phyloP scores from a whole-genome alignment of 35 echinoderm and acorn worm species.

The Ptychodera flava region DNA sequence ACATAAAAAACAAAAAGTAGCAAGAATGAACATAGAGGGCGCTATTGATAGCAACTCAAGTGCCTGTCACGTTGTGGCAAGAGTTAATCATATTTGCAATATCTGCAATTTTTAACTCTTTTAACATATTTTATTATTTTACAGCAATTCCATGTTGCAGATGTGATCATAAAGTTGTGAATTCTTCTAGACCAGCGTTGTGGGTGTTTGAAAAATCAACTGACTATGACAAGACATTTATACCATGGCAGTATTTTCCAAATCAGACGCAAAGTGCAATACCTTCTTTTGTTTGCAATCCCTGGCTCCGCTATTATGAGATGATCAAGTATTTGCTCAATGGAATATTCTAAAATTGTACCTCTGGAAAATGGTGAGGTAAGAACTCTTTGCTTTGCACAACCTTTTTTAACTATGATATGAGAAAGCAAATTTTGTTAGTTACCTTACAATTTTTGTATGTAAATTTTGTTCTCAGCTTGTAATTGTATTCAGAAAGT shows the following conservation, averaged over 20 bases:
- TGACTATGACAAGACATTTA: constrained; percentile 71
- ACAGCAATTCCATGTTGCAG: constrained; percentile 86
- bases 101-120: too few species aligned
- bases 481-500: too few species aligned
- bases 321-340: constrained; percentile 93
- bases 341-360: constrained; percentile 91
- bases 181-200: constrained; percentile 78
- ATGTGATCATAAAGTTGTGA: constrained; percentile 91
- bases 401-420: not conserved
- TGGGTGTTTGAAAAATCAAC: constrained; percentile 79
- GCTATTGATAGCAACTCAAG: too few species aligned
- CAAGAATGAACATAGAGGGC: too few species aligned
- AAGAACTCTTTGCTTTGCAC: constrained; percentile 5
- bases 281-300: constrained; percentile 70
- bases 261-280: constrained; percentile 61
- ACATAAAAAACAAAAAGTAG: too few species aligned
- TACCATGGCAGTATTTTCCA: constrained; percentile 95
- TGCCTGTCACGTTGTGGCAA: too few species aligned
- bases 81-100: too few species aligned
- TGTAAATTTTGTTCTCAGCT: too few species aligned
- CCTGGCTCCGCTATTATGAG: constrained; percentile 41
- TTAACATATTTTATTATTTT: constrained; percentile 2
- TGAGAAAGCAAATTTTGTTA: too few species aligned
- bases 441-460: too few species aligned
- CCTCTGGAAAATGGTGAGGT: constrained; percentile 98